Evolutionary conservation across 2,797 vertebrate genomes (phyloP).

Genomic region (Acropternis orthonyx): DNA sequence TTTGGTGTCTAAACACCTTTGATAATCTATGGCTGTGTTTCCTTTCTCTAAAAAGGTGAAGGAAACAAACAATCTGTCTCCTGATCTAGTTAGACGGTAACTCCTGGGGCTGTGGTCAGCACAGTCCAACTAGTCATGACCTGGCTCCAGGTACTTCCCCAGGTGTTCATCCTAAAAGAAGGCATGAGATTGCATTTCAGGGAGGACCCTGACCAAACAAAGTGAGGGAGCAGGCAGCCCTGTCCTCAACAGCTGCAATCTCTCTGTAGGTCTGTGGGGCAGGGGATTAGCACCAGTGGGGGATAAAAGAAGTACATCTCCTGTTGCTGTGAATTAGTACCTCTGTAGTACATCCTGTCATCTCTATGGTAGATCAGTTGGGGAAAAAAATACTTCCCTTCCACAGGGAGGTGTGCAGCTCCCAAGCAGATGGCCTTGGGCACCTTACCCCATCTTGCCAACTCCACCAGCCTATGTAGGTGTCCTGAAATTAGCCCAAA

Average conservation of each 20-base stretch:
- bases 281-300: not conserved
- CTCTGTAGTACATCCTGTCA: not conserved
- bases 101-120: not conserved
- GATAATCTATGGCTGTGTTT: not conserved
- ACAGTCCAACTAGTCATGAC: not conserved
- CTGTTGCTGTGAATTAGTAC: not conserved
- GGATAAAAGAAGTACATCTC: not conserved
- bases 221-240: not conserved
- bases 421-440: not conserved
- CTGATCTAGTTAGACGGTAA: not conserved
- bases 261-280: not conserved
- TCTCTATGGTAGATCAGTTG: not conserved
- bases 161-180: not conserved
- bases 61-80: not conserved
- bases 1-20: not conserved
- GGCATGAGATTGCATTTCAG: not conserved
- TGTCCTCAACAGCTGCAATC: not conserved
- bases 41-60: not conserved
- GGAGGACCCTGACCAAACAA: not conserved
- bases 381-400: not conserved
- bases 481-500: conserved; percentile 39
- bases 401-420: not conserved
- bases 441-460: not conserved
- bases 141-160: conserved; percentile 51
- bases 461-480: not conserved